These are phyloP conservation scores for Sarcophaga carnaria DNA, from an alignment of 2,888 invertebrate genomes.

Conservation along the genomic window DNA sequence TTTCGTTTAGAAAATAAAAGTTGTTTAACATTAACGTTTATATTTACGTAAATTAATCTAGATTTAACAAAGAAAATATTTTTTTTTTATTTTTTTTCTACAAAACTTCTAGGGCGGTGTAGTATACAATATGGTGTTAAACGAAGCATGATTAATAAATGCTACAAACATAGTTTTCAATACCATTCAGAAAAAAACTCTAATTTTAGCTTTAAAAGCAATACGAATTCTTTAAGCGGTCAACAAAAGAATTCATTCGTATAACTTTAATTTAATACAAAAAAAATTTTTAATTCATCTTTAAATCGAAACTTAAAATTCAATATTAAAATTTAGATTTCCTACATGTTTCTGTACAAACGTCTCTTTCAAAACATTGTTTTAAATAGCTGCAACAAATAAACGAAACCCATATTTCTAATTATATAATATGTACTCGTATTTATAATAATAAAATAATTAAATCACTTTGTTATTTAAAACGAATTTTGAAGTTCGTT, in stretches of 20 bases:
- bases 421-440: conserved; percentile 6
- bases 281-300: too few species aligned
- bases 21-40: conserved; percentile 21
- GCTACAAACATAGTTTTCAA: conserved; percentile 31
- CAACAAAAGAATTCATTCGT: conserved; percentile 1
- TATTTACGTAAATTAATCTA: conserved; percentile 58
- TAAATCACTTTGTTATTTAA: conserved; percentile 13
- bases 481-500: neutral
- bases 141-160: conserved; percentile 55
- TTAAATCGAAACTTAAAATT: too few species aligned
- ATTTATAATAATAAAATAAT: conserved; percentile 51
- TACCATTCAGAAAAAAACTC: conserved; percentile 15
- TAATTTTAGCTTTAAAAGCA: conserved; percentile 8
- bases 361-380: neutral
- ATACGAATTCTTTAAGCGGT: neutral
- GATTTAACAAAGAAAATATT: conserved; percentile 43
- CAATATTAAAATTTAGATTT: too few species aligned
- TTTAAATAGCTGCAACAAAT: conserved; percentile 15
- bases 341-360: too few species aligned
- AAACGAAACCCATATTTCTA: neutral
- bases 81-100: neutral
- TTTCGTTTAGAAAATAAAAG: conserved; percentile 53
- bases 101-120: conserved; percentile 8
- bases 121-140: conserved; percentile 13
- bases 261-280: neutral